These are phyloP conservation scores for Sarcophaga variegata DNA, from an alignment of 2,888 invertebrate genomes.

Conservation along the genomic window DNA sequence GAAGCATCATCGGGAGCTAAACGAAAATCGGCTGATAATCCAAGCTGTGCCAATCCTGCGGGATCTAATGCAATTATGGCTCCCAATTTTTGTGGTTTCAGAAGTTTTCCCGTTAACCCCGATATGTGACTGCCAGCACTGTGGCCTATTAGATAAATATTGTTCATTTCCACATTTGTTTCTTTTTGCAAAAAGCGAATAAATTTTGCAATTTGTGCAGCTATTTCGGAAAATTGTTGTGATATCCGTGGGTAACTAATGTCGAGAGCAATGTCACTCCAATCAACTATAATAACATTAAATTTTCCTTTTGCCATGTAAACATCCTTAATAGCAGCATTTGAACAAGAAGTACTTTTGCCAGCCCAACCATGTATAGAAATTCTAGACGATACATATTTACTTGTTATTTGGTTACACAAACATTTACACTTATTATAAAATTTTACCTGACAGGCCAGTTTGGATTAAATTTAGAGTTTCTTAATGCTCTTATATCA, in stretches of 20 bases:
- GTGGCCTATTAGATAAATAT: conserved; percentile 80
- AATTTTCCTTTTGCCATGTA: conserved; percentile 76
- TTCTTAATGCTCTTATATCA: conserved; percentile 71
- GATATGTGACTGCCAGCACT: conserved; percentile 80
- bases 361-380: conserved; percentile 79
- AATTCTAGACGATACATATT: conserved; percentile 70
- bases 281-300: conserved; percentile 79
- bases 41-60: conserved; percentile 78
- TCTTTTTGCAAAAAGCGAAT: conserved; percentile 76
- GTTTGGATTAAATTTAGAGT: conserved; percentile 76
- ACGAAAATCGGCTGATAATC: conserved; percentile 72
- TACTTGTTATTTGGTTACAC: too few species aligned
- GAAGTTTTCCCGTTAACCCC: conserved; percentile 77
- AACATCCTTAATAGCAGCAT: conserved; percentile 78
- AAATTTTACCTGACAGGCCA: conserved; percentile 76
- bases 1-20: conserved; percentile 78
- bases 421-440: not conserved
- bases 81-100: conserved; percentile 73
- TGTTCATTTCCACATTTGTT: conserved; percentile 72
- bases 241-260: conserved; percentile 76
- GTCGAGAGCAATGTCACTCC: conserved; percentile 76
- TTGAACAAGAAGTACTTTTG: conserved; percentile 75
- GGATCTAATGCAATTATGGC: conserved; percentile 81
- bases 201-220: conserved; percentile 75
- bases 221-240: conserved; percentile 75